phyloP scores from a whole-genome alignment of 2,113 vertebrate species.

The Triplophysa tibetana region DNA sequence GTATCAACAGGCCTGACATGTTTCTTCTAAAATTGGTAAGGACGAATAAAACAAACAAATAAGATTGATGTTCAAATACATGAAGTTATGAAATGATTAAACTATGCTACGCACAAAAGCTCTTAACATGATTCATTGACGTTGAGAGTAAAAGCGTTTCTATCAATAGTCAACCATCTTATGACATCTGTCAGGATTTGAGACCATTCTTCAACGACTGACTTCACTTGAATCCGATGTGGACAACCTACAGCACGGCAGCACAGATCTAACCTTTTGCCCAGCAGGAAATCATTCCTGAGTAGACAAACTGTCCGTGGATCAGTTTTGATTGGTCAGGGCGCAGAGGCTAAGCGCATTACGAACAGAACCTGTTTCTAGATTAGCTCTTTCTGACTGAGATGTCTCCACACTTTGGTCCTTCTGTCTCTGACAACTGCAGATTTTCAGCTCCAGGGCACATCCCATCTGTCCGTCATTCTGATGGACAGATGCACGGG shows the following conservation, averaged over 20 bases:
- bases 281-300: neutral
- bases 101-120: neutral
- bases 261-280: neutral
- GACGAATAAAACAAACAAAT: no score
- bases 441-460: conserved; percentile 17
- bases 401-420: conserved; percentile 5
- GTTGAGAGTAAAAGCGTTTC: neutral
- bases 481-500: conserved; percentile 55
- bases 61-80: no score
- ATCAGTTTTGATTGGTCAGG: neutral
- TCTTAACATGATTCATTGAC: neutral
- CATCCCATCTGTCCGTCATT: conserved; percentile 48
- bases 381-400: conserved; percentile 10
- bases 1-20: no score
- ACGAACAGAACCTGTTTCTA: conserved; percentile 5
- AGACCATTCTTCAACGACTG: neutral
- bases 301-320: neutral
- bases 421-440: conserved; percentile 24
- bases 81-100: neutral
- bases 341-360: neutral
- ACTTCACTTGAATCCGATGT: neutral
- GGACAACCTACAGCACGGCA: neutral
- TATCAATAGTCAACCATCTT: neutral
- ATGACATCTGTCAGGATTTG: neutral
- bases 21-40: no score